Evolutionary conservation across 2,888 invertebrate species (phyloP).

Genomic region (Acanthosepion pharaonis): DNA sequence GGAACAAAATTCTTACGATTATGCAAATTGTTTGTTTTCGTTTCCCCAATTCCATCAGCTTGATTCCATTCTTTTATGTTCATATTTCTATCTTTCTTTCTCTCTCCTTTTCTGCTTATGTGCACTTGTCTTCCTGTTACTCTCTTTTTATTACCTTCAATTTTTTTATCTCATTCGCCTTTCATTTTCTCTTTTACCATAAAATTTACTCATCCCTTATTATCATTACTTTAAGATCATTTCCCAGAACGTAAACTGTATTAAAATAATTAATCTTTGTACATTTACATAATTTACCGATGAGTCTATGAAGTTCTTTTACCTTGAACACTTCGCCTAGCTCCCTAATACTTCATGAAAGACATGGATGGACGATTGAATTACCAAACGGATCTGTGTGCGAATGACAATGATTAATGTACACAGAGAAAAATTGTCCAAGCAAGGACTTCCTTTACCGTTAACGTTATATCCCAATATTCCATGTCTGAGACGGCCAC

Average conservation of each 20-base stretch:
- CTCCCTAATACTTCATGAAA: background rate
- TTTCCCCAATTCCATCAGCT: background rate
- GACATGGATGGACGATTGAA: background rate
- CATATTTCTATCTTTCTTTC: background rate
- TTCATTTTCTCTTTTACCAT: background rate
- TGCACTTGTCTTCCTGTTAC: background rate
- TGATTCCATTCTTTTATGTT: background rate
- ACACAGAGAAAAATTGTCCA: background rate
- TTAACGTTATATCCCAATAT: background rate
- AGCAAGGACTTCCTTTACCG: background rate
- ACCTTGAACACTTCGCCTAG: background rate
- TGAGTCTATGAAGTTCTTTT: background rate
- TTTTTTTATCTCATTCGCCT: no score
- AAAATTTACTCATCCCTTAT: background rate
- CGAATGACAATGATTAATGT: background rate
- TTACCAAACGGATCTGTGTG: background rate
- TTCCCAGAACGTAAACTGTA: background rate
- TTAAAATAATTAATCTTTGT: conserved; percentile 11
- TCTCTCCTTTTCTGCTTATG: background rate
- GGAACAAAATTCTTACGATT: no score
- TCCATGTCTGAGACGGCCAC: background rate
- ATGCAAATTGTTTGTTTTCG: background rate
- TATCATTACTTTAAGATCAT: background rate
- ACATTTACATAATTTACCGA: conserved; percentile 8
- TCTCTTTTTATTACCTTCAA: background rate